Conservation (phyloP, 2,113 vertebrate species). For the Xenotilapia flavipinnis region DNA sequence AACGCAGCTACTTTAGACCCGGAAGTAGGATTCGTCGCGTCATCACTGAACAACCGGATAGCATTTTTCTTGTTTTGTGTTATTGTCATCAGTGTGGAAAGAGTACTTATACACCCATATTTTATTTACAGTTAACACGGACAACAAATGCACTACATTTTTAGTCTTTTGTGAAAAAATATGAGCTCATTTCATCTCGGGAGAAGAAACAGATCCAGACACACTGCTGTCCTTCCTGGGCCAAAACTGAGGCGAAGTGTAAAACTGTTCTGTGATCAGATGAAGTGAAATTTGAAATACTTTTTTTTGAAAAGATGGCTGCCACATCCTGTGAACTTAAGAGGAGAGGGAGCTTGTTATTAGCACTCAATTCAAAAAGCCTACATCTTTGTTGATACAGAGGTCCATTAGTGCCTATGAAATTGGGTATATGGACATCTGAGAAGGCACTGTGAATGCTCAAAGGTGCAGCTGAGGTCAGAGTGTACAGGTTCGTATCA, state of each 20-base stretch:
- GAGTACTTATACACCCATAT: background rate
- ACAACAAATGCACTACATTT: background rate
- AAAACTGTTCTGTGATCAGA: background rate
- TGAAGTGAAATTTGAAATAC: background rate
- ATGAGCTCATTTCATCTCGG: background rate
- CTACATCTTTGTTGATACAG: background rate
- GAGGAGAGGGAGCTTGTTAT: background rate
- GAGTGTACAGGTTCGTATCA: background rate
- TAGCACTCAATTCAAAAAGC: background rate
- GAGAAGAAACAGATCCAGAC: background rate
- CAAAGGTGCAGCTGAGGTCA: background rate
- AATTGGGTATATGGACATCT: background rate
- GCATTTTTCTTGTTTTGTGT: background rate
- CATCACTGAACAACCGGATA: too few relatives aligned
- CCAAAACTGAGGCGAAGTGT: background rate
- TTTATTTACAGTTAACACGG: background rate
- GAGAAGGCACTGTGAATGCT: background rate
- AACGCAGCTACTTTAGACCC: too few relatives aligned
- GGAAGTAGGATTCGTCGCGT: too few relatives aligned
- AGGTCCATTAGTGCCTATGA: background rate
- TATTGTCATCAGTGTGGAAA: background rate
- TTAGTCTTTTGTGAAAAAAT: background rate
- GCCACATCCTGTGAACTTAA: background rate
- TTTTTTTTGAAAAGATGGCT: background rate
- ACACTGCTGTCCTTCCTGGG: background rate